phyloP scores from a whole-genome alignment of 1,140 invertebrate species.

The Diploscapter pachys region DNA sequence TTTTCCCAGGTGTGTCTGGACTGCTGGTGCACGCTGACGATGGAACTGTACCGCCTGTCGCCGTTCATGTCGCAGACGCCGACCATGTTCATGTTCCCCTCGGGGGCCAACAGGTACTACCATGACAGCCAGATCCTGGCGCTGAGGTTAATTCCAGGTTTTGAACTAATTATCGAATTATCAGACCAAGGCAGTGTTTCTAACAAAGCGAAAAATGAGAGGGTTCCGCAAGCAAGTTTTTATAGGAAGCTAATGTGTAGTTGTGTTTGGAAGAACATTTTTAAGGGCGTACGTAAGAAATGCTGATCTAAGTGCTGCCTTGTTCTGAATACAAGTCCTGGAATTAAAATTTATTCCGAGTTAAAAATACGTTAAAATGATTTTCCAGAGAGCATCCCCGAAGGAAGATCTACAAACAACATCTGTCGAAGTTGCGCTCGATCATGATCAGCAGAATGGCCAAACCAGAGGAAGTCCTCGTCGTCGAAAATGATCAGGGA shows the following conservation, averaged over 20 bases:
- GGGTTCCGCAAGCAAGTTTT: too few relatives aligned
- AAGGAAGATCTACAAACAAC: constrained; percentile 61
- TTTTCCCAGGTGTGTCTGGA: constrained; percentile 73
- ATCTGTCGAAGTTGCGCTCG: constrained; percentile 83
- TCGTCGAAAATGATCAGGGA: constrained; percentile 99
- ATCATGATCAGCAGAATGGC: constrained; percentile 99
- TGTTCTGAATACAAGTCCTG: too few relatives aligned
- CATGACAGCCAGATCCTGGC: too few relatives aligned
- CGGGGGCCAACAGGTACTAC: too few relatives aligned
- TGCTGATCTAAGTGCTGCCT: too few relatives aligned
- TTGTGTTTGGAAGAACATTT: too few relatives aligned
- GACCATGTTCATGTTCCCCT: neutral
- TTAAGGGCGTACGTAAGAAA: too few relatives aligned
- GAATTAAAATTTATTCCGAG: constrained; percentile 47
- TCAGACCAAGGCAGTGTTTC: too few relatives aligned
- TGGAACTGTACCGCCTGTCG: constrained; percentile 78
- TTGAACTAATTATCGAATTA: too few relatives aligned
- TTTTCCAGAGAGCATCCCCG: constrained; percentile 10
- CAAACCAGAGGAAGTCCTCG: constrained; percentile 98
- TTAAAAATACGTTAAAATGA: constrained; percentile 3
- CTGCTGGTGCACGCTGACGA: constrained; percentile 90
- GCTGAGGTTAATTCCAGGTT: too few relatives aligned
- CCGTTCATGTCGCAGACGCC: constrained; percentile 46
- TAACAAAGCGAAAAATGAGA: too few relatives aligned
- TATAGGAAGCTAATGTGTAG: too few relatives aligned